phyloP scores from a whole-genome alignment of 2,113 vertebrate species.

The Garra rufa region DNA sequence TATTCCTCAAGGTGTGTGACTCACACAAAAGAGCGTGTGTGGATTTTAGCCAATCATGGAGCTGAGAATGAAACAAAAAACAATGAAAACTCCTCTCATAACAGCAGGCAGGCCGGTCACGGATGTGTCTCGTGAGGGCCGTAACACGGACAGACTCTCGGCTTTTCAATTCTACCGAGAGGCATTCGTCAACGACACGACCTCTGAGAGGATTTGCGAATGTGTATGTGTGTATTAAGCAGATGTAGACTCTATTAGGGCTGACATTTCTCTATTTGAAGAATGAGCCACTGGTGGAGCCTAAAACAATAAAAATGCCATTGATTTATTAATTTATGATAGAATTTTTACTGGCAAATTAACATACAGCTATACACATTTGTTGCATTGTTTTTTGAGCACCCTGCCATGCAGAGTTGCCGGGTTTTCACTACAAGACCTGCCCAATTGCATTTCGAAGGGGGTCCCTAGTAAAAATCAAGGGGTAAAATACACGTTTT shows the following conservation, averaged over 20 bases:
- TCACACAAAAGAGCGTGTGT: background rate
- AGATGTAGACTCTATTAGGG: background rate
- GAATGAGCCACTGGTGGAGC: background rate
- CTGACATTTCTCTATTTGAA: background rate
- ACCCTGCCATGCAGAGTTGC: no score
- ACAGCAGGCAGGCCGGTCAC: background rate
- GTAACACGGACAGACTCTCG: background rate
- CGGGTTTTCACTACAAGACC: no score
- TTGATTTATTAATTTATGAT: no score
- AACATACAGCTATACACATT: no score
- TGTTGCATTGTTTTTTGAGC: no score
- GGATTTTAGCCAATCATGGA: background rate
- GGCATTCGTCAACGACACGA: background rate
- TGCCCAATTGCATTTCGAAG: no score
- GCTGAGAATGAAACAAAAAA: background rate
- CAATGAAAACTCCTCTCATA: background rate
- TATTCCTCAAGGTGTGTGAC: background rate
- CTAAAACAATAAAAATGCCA: background rate
- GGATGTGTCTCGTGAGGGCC: background rate
- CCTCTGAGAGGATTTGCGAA: background rate
- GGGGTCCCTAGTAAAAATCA: no score
- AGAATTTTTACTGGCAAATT: no score
- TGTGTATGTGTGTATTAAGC: background rate
- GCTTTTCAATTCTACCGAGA: background rate
- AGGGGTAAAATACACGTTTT: no score